phyloP scores from a whole-genome alignment of 2,797 vertebrate genomes.

The Acipenser oxyrinchus region DNA sequence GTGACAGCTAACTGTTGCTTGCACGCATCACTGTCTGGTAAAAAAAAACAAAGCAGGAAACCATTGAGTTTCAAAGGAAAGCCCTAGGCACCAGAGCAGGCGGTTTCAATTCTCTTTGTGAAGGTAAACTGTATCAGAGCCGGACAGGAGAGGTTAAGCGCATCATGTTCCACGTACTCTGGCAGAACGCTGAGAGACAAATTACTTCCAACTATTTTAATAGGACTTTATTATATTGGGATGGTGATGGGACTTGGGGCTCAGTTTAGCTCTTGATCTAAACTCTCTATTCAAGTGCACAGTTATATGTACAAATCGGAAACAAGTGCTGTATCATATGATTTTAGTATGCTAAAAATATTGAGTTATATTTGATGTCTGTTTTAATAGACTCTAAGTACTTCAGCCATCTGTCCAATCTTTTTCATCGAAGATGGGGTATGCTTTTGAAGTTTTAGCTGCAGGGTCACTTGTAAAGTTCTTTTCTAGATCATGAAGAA shows the following conservation, averaged over 20 bases:
- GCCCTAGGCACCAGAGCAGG: background rate
- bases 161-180: background rate
- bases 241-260: background rate
- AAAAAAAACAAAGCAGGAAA: background rate
- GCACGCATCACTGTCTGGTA: too few species aligned
- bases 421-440: too few species aligned
- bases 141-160: conserved; percentile 4
- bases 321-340: too few species aligned
- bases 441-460: too few species aligned
- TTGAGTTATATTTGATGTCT: too few species aligned
- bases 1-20: too few species aligned
- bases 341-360: too few species aligned
- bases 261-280: background rate
- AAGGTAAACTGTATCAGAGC: background rate
- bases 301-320: too few species aligned
- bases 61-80: background rate
- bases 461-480: too few species aligned
- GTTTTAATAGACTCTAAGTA: too few species aligned
- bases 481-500: too few species aligned
- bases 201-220: conserved; percentile 12
- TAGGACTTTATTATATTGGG: conserved; percentile 9
- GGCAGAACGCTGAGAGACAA: background rate
- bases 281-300: too few species aligned
- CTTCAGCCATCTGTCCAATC: background rate
- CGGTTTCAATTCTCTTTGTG: background rate